A percentile compares a stretch with the other conserved stretches of the same genome.
These are phyloP conservation scores for Parnassius smintheus DNA, from an alignment of 2,888 invertebrate species.

Conservation along the genomic window DNA sequence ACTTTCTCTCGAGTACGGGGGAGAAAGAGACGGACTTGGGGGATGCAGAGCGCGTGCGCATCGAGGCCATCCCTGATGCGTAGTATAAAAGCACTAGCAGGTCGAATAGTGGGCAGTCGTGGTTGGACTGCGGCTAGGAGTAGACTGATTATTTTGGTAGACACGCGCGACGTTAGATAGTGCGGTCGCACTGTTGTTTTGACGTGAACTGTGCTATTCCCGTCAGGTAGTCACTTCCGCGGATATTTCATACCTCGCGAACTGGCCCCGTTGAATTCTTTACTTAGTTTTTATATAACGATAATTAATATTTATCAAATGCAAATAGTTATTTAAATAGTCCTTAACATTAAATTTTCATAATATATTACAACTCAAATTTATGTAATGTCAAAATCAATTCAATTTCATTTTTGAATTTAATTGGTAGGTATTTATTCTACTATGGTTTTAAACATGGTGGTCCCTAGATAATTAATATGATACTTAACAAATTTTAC, in stretches of 20 bases:
- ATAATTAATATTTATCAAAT: no score
- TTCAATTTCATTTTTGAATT: no score
- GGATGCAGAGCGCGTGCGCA: slow-evolving; percentile 84
- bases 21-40: slow-evolving; percentile 85
- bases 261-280: slow-evolving; percentile 69
- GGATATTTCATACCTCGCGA: slow-evolving; percentile 70
- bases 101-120: slow-evolving; percentile 66
- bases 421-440: no score
- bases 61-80: slow-evolving; percentile 77
- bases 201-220: slow-evolving; percentile 76
- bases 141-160: slow-evolving; percentile 75
- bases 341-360: no score
- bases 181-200: slow-evolving; percentile 70
- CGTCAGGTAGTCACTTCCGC: slow-evolving; percentile 78
- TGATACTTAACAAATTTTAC: no score
- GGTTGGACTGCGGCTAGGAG: slow-evolving; percentile 68
- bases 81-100: slow-evolving; percentile 66
- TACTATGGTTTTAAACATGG: no score
- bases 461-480: no score
- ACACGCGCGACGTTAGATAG: slow-evolving; percentile 69
- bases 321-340: no score
- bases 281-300: slow-evolving; percentile 33
- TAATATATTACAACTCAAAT: no score
- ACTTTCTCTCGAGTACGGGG: slow-evolving; percentile 81
- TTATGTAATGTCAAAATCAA: no score